Percentiles rank a stretch among this genome's conserved stretches.
Evolutionary conservation across 2,888 invertebrate species (phyloP).

Genomic region (Cryptocheilus praepositus): DNA sequence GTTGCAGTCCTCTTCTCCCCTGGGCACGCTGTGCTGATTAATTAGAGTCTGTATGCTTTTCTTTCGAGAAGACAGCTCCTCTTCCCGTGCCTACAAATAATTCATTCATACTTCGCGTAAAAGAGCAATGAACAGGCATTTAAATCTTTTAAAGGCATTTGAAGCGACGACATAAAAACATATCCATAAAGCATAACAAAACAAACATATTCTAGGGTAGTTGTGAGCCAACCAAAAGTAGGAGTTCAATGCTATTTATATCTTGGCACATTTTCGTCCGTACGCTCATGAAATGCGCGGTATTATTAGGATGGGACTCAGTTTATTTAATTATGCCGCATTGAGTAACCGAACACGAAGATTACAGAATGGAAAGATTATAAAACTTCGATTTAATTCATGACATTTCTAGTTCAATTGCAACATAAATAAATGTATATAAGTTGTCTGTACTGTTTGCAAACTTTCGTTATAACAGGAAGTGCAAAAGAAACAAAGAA

Average conservation of each 20-base stretch:
- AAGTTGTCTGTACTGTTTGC: too few relatives aligned
- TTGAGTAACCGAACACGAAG: background rate
- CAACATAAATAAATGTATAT: too few relatives aligned
- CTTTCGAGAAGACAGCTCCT: conserved; percentile 77
- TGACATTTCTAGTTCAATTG: too few relatives aligned
- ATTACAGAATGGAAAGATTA: too few relatives aligned
- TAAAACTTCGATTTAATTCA: too few relatives aligned
- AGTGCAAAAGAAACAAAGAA: background rate
- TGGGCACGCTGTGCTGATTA: conserved; percentile 64
- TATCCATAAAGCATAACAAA: conserved; percentile 12
- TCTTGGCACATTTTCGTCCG: conserved; percentile 58
- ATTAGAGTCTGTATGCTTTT: conserved; percentile 76
- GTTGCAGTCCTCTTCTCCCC: conserved; percentile 65
- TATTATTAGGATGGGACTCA: conserved; percentile 60
- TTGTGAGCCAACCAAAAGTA: conserved; percentile 37
- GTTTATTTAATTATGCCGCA: conserved; percentile 58
- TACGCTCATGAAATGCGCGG: conserved; percentile 52
- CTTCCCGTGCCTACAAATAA: conserved; percentile 77
- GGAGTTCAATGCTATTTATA: conserved; percentile 60
- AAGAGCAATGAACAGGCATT: background rate
- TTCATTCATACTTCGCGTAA: conserved; percentile 12
- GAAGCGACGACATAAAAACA: background rate
- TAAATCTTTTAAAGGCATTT: background rate
- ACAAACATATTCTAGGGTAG: conserved; percentile 6
- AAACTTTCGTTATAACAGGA: too few relatives aligned